Conservation (phyloP, 1,140 invertebrate genomes). For the Dreissena rostriformis region DNA sequence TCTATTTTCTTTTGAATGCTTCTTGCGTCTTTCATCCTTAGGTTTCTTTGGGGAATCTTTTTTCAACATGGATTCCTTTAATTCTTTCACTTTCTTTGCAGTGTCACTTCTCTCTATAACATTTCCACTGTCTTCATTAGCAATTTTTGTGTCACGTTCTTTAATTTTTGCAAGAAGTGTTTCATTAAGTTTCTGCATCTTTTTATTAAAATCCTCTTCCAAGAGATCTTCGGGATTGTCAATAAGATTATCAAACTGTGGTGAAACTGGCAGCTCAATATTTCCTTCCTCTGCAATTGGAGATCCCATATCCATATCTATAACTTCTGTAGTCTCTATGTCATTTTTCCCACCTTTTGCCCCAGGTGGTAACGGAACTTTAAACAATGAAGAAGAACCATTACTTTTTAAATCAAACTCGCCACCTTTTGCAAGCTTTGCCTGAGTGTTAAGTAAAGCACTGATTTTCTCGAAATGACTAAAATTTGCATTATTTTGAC, state of each 20-base stretch:
- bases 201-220: slow-evolving; percentile 54
- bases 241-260: slow-evolving; percentile 57
- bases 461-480: slow-evolving; percentile 47
- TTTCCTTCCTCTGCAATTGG: slow-evolving; percentile 73
- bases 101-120: slow-evolving; percentile 2
- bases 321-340: slow-evolving; percentile 79
- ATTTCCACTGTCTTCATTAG: not conserved
- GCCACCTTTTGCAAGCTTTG: slow-evolving; percentile 22
- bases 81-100: slow-evolving; percentile 32
- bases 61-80: slow-evolving; percentile 34
- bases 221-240: slow-evolving; percentile 55
- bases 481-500: not conserved
- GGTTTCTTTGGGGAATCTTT: slow-evolving; percentile 43
- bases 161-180: slow-evolving; percentile 10
- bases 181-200: slow-evolving; percentile 51
- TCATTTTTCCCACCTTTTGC: slow-evolving; percentile 24
- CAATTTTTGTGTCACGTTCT: not conserved
- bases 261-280: slow-evolving; percentile 63
- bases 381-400: slow-evolving; percentile 62
- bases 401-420: slow-evolving; percentile 10
- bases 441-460: slow-evolving; percentile 34
- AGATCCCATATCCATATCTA: slow-evolving; percentile 86
- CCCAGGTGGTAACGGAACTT: slow-evolving; percentile 67
- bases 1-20: slow-evolving; percentile 39
- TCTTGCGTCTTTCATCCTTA: slow-evolving; percentile 28